These are phyloP conservation scores for Horisme vitalbata DNA, from an alignment of 2,888 invertebrate species.

Conservation along the genomic window DNA sequence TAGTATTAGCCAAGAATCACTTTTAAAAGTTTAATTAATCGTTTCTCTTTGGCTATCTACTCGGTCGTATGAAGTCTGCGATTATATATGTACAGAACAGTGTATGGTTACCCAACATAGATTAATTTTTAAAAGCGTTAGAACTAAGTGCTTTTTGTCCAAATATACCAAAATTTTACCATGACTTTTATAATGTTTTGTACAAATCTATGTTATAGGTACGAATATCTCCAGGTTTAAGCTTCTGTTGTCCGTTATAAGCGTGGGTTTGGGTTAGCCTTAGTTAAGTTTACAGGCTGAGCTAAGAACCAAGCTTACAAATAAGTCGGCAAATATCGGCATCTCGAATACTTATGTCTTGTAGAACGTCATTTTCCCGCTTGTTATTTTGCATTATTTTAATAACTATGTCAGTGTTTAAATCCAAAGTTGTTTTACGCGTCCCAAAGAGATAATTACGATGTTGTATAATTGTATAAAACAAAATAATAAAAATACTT, in stretches of 20 bases:
- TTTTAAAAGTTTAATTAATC: too few species aligned
- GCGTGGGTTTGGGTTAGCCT: too few species aligned
- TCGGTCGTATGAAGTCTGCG: not conserved
- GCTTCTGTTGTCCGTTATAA: constrained; percentile 8
- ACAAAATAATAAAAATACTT: constrained; percentile 68
- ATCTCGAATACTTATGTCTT: not conserved
- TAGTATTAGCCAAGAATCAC: too few species aligned
- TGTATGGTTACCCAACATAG: constrained; percentile 11
- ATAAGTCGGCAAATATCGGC: too few species aligned
- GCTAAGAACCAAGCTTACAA: too few species aligned
- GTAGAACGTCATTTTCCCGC: constrained; percentile 3
- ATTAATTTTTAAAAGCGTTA: not conserved
- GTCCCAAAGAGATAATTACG: constrained; percentile 75
- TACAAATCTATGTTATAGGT: constrained; percentile 45
- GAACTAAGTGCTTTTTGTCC: constrained; percentile 28
- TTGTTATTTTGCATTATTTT: constrained; percentile 16
- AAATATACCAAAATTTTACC: constrained; percentile 54
- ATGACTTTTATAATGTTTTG: constrained; percentile 72
- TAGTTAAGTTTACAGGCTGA: too few species aligned
- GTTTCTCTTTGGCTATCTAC: too few species aligned
- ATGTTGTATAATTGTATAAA: constrained; percentile 81
- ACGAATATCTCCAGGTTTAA: constrained; percentile 1
- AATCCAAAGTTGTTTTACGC: constrained; percentile 77
- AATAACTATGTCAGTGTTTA: constrained; percentile 43
- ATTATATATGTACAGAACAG: constrained; percentile 13